Base-by-base conservation (phyloP, 2,888 invertebrate species). In the Aphidoletes aphidimyza region DNA sequence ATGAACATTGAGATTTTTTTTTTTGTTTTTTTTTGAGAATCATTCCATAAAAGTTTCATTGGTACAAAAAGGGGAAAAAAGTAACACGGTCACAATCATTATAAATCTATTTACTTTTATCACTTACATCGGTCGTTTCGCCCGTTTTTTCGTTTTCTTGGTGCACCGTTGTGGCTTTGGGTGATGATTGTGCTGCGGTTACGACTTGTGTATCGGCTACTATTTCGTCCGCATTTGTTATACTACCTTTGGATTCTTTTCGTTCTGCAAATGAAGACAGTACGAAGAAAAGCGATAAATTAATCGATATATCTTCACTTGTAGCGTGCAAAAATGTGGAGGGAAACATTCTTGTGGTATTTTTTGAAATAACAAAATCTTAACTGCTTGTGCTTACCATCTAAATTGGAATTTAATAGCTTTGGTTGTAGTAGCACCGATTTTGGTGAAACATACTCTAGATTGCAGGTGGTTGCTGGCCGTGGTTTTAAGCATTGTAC, bases 1-100 rank as follows among this genome's bases (percentile, higher is more conserved):
- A 14, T 42, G 42, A 69, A 69, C 34, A 69, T 69, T 69, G 14
- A 30, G 69, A 30, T 69, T 30, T n/a, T n/a, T n/a, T n/a, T n/a
- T n/a, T n/a, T n/a, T n/a, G n/a, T n/a, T n/a, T n/a, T n/a, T n/a
- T n/a, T n/a, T n/a, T n/a, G n/a, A n/a, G n/a, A n/a, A n/a, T n/a
- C n/a, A n/a, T n/a, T n/a, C n/a, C 0, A 69, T 69, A 69, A 69
- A 69, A 69, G 69, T 69, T n/a, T n/a, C 69, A 69, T 69, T n/a
- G 30, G 54, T 54, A 54, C n/a, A 54, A 54, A 54, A 54, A 8
- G 39, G 39, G 5, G 22, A 54, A 54, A 54, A 8, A 11, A 11
- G 5, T 39, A 8, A 6, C 9, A 9, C 9, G n/a, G n/a, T 54
- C 54, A 54, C 54, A 54, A 22, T 69, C 69, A 54, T 54, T 69